Percentiles rank a stretch among this genome's conserved stretches.
Evolutionary conservation across 2,888 invertebrate genomes (phyloP).

Genomic region (Exocentrus adspersus): DNA sequence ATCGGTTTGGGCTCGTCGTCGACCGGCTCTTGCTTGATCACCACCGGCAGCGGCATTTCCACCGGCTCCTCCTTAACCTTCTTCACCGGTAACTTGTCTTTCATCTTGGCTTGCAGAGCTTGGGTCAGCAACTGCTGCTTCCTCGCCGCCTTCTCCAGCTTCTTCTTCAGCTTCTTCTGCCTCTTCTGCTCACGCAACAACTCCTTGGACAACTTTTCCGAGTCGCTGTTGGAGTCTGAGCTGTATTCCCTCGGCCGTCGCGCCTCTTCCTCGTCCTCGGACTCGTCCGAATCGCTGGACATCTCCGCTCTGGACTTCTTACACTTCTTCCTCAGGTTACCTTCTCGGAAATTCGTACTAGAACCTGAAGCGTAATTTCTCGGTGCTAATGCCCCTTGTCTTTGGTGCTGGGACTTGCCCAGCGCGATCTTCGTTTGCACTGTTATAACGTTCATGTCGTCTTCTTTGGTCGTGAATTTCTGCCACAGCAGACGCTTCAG

Average conservation of each 20-base stretch:
- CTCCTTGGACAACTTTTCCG: slow-evolving; percentile 25
- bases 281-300: not conserved
- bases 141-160: slow-evolving; percentile 16
- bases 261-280: slow-evolving; percentile 6
- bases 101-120: not conserved
- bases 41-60: too few relatives aligned
- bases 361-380: too few relatives aligned
- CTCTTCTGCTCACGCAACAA: slow-evolving; percentile 23
- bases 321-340: not conserved
- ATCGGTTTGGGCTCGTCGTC: too few relatives aligned
- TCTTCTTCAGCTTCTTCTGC: slow-evolving; percentile 30
- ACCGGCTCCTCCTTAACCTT: slow-evolving; percentile 8
- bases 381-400: not conserved
- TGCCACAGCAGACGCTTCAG: slow-evolving; percentile 46
- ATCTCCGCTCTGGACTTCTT: not conserved
- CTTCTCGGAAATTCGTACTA: too few relatives aligned
- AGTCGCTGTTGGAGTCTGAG: slow-evolving; percentile 11
- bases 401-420: not conserved
- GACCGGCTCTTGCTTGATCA: too few relatives aligned
- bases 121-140: slow-evolving; percentile 6
- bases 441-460: not conserved
- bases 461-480: slow-evolving; percentile 3
- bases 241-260: slow-evolving; percentile 15
- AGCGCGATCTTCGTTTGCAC: not conserved
- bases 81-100: not conserved